Percentiles rank a stretch among this genome's conserved stretches.
These are phyloP conservation scores for Muraenolepis orangiensis DNA, from an alignment of 2,797 vertebrate genomes.

Conservation along the genomic window DNA sequence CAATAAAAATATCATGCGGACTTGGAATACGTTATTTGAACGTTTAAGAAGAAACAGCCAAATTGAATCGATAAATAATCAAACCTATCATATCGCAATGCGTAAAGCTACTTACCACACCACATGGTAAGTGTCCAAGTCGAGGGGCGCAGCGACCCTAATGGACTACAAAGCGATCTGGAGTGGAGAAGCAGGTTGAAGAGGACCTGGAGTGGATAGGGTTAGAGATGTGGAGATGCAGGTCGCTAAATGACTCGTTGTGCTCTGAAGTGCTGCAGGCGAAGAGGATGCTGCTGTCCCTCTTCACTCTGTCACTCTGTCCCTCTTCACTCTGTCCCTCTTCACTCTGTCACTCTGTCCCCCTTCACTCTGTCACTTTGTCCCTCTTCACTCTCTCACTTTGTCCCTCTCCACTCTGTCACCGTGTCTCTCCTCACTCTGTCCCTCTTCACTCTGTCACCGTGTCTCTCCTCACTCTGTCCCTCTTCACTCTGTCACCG, in stretches of 20 bases:
- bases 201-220: too few species aligned
- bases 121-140: constrained; percentile 52
- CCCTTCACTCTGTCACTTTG: constrained; percentile 13
- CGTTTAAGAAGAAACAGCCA: too few species aligned
- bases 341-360: constrained; percentile 15
- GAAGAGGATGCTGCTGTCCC: too few species aligned
- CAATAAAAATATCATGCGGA: neutral
- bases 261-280: too few species aligned
- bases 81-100: constrained; percentile 15
- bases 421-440: too few species aligned
- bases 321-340: too few species aligned
- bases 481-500: constrained; percentile 38
- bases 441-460: too few species aligned
- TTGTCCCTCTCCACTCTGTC: too few species aligned
- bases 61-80: neutral
- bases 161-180: constrained; percentile 53
- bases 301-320: too few species aligned
- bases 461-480: constrained; percentile 21
- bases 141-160: constrained; percentile 34
- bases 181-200: constrained; percentile 62
- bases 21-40: neutral
- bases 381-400: too few species aligned
- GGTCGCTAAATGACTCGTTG: constrained; percentile 52
- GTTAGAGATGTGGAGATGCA: constrained; percentile 52
- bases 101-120: constrained; percentile 62